These are phyloP conservation scores for Xestia sexstrigata DNA, from an alignment of 2,888 invertebrate species.

Conservation along the genomic window DNA sequence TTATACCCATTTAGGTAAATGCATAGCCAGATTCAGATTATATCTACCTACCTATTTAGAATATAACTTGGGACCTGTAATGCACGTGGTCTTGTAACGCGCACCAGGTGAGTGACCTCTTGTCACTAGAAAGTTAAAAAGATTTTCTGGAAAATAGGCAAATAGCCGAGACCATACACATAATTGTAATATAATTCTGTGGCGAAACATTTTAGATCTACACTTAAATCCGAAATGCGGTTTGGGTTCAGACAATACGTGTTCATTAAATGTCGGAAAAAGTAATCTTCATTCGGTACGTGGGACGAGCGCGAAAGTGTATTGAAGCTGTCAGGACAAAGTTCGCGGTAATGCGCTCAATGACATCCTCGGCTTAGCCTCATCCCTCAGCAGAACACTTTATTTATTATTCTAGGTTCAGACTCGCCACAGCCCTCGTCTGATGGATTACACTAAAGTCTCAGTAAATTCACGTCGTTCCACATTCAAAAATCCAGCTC, in stretches of 20 bases:
- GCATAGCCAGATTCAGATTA: neutral
- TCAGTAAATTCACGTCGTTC: slow-evolving; percentile 53
- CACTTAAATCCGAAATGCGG: neutral
- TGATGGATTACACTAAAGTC: slow-evolving; percentile 58
- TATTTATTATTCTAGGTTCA: slow-evolving; percentile 59
- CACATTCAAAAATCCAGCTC: slow-evolving; percentile 61
- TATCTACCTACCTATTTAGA: neutral
- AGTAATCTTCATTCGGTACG: slow-evolving; percentile 23
- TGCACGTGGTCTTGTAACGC: slow-evolving; percentile 15
- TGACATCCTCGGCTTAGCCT: slow-evolving; percentile 41
- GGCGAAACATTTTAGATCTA: neutral
- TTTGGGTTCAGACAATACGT: slow-evolving; percentile 18
- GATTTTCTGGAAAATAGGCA: neutral
- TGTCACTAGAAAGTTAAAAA: neutral
- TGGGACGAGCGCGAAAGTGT: slow-evolving; percentile 31
- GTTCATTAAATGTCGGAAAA: slow-evolving; percentile 20
- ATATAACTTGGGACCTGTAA: neutral
- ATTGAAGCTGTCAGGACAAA: slow-evolving; percentile 45
- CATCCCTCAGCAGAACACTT: slow-evolving; percentile 35
- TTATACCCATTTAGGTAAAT: neutral
- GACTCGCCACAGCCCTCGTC: slow-evolving; percentile 31
- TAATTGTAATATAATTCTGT: neutral
- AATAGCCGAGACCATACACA: neutral
- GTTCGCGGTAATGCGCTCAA: slow-evolving; percentile 50
- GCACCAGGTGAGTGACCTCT: slow-evolving; percentile 6